phyloP scores from a whole-genome alignment of 2,113 vertebrate genomes.

The Garra rufa region DNA sequence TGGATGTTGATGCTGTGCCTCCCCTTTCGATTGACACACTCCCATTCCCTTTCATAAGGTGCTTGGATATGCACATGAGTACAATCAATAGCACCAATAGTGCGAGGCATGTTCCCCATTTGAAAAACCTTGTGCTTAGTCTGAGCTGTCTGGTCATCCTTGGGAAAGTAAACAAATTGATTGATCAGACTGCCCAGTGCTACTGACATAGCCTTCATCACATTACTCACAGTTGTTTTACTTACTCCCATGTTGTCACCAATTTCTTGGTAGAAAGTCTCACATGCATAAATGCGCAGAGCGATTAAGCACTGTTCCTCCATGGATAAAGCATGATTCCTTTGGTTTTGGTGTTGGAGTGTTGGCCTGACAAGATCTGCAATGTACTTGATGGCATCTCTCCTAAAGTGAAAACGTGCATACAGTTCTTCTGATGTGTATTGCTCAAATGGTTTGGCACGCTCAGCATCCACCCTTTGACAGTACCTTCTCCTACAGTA shows the following conservation, averaged over 20 bases:
- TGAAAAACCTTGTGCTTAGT: too few relatives aligned
- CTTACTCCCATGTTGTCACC: neutral
- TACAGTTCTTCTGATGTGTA: conserved; percentile 24
- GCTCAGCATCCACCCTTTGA: neutral
- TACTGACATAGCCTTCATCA: neutral
- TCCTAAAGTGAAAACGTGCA: neutral
- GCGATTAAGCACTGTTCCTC: neutral
- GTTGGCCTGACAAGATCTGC: neutral
- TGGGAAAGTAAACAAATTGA: too few relatives aligned
- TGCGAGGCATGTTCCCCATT: too few relatives aligned
- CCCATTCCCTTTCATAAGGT: too few relatives aligned
- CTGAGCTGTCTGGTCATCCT: neutral
- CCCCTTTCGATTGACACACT: neutral
- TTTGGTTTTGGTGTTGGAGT: neutral
- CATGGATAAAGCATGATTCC: neutral
- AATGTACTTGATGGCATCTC: neutral
- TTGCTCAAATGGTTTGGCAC: conserved; percentile 34
- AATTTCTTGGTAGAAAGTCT: neutral
- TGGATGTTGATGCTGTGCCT: neutral
- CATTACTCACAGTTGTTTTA: neutral
- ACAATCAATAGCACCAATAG: too few relatives aligned
- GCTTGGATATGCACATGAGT: too few relatives aligned
- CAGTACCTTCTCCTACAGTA: conserved; percentile 38
- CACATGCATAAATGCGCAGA: neutral
- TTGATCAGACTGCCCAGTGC: neutral